Base-by-base conservation (phyloP, 1,140 invertebrate genomes). In the Sarcophaga peregrina region DNA sequence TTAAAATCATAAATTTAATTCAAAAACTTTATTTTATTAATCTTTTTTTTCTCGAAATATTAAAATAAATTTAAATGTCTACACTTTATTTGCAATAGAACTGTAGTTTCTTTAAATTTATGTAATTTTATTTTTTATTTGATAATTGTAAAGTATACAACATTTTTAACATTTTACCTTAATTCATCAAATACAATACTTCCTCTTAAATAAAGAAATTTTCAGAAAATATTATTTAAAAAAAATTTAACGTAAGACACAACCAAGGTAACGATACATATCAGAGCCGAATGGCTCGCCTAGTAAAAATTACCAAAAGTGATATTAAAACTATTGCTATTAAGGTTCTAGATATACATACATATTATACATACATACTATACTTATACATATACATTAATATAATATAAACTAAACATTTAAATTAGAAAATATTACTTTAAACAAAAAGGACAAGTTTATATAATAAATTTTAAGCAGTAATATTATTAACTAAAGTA, bases 241-340 rank as follows among this genome's bases (percentile, higher is more conserved):
- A 58, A 58, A 58, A 58, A 15, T 84, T 83, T 85, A 89, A 90
- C 88, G 86, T 90, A 90, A 91, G 88, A 90, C 88, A 90, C 91
- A 91, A 91, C 91, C 91, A 91, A 91, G 91, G 91, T 91, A 91
- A 91, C 88, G 87, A 91, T 90, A 91, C 91, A 91, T 91, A 91
- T 91, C 91, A 91, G 89, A 91, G 90, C 89, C 89, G 85, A 82
- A 89, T 89, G 89, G 84, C 88, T 90, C 90, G 90, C 90, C 90
- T 90, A 88, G 89, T 90, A 83, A 89, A 90, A 90, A 90, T 90
- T 89, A 87, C 88, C 89, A 90, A 90, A 78, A 90, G 90, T 90
- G 89, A 90, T 90, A 90, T 90, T 90, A 90, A 50, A 50, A 87
- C 84, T 88, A 89, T 90, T 89, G 88, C 88, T 90, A 89, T 80